These are phyloP conservation scores for Syngnathoides biaculeatus DNA, from an alignment of 2,113 vertebrate genomes.

Conservation along the genomic window DNA sequence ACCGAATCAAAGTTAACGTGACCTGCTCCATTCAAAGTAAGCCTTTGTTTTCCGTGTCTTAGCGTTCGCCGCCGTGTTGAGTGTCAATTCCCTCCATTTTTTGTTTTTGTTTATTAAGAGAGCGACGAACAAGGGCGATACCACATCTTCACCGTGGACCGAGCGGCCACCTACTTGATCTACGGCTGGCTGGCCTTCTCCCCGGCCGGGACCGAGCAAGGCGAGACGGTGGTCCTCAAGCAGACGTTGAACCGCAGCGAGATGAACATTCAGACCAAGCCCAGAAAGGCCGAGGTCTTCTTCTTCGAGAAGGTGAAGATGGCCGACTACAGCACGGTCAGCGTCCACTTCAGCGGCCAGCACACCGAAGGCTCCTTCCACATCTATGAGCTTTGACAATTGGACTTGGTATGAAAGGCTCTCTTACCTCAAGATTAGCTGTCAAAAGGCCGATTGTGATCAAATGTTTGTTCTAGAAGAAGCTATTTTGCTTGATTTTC, in stretches of 20 bases:
- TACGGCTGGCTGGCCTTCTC: slow-evolving; percentile 24
- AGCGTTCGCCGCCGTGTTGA: background rate
- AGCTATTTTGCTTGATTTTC: background rate
- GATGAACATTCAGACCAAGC: fast-evolving
- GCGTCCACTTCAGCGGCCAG: background rate
- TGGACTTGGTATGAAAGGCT: background rate
- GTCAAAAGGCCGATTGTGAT: background rate
- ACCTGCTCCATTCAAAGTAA: slow-evolving; percentile 12
- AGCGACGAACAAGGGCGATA: fast-evolving
- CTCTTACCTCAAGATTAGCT: too few relatives aligned
- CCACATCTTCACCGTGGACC: slow-evolving; percentile 26
- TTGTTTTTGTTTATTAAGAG: slow-evolving; percentile 15
- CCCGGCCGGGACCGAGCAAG: background rate
- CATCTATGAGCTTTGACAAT: slow-evolving; percentile 26
- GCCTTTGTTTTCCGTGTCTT: background rate
- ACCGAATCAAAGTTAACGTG: background rate
- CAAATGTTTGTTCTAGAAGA: background rate
- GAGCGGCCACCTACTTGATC: slow-evolving; percentile 4
- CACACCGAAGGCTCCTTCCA: slow-evolving; percentile 12
- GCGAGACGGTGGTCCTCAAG: background rate
- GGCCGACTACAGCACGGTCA: background rate
- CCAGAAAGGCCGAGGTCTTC: fast-evolving
- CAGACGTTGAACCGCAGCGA: fast-evolving
- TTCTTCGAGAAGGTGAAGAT: fast-evolving
- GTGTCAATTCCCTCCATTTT: background rate